Evolutionary conservation across 2,113 vertebrate genomes (phyloP), one percentile per base, ranked within the genome.

Genomic region (Rhinolophus ferrumequinum): DNA sequence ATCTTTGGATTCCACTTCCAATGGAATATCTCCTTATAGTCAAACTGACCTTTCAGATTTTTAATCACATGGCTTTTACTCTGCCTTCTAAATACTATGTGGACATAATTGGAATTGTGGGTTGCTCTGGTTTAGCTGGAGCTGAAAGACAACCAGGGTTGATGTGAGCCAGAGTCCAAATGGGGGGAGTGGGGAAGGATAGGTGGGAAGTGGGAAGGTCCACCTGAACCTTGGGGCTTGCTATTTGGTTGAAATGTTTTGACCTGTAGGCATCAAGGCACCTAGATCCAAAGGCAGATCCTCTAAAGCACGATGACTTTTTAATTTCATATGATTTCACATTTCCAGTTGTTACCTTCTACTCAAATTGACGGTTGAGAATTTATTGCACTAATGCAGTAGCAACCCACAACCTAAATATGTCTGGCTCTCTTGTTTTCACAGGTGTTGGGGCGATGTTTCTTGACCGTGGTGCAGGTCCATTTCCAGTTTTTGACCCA

Each of bases 401-500:
- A 73, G 72, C 30, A 93, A 19, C 54, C 76, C 24, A 8, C 41
- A 89, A 3, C 35, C 82, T 94, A 75, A 93, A 83, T 64, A 26
- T 13, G 12, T 38, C 89, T 92, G 54, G 16, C 33, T 92, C 35
- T 96, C 83, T 96, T 90, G 52, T 96, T 92, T 98, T 88, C 47
- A 3, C 97, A 99, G 99, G 99, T 99, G 66, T 98, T 99, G 92
- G 99, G 99, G 70, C 99, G 99, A 83, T 99, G 99, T 97, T 99
- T 99, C 98, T 97, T 99, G 98, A 99, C 99, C 0, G 99, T 99
- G 98, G 99, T 99, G 99, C 99, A 99, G 98, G 99, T 99, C 97
- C 99, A 99, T 98, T 99, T 99, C 98, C 99, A 99, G 99, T 99
- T 99, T 98, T 98, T 99, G 92, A 99, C 99, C 2, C 99, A 99